A percentile compares a stretch with the other conserved stretches of the same genome.
These are phyloP conservation scores for Hartigia nigra DNA, from an alignment of 2,888 invertebrate species.

Conservation along the genomic window DNA sequence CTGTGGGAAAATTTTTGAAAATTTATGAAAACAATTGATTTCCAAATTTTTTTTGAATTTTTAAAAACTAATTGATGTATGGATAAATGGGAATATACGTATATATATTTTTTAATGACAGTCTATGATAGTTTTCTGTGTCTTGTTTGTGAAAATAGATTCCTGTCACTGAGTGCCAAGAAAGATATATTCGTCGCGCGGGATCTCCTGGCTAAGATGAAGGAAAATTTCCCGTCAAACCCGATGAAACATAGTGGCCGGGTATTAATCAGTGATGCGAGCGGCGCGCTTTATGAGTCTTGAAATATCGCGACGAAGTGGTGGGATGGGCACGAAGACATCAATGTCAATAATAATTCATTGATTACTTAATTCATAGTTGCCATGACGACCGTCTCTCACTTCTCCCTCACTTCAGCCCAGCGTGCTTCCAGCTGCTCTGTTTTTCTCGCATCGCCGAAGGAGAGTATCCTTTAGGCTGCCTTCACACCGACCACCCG, in stretches of 20 bases:
- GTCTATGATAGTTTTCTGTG: neutral
- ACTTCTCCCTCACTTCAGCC: slow-evolving; percentile 26
- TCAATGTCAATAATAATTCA: slow-evolving; percentile 67
- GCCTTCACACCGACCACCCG: slow-evolving; percentile 31
- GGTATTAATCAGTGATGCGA: slow-evolving; percentile 57
- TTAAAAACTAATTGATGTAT: neutral
- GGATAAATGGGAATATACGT: neutral
- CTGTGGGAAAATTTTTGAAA: no score
- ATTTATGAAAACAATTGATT: neutral
- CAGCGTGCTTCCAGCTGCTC: slow-evolving; percentile 46
- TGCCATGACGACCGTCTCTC: slow-evolving; percentile 59
- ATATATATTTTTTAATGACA: neutral
- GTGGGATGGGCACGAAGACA: slow-evolving; percentile 53
- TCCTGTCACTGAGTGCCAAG: neutral
- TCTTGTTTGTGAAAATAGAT: neutral
- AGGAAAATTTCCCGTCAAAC: slow-evolving; percentile 26
- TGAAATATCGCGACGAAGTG: slow-evolving; percentile 50
- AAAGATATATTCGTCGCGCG: neutral
- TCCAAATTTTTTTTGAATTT: neutral
- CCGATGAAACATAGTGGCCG: slow-evolving; percentile 50
- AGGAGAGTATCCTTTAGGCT: slow-evolving; percentile 40
- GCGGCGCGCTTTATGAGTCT: slow-evolving; percentile 52
- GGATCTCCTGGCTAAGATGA: neutral
- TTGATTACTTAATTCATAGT: slow-evolving; percentile 65
- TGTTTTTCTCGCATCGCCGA: slow-evolving; percentile 60